phyloP scores from a whole-genome alignment of 37 sponge, comb jelly and placozoan genomes.

The Mnemiopsis leidyi region DNA sequence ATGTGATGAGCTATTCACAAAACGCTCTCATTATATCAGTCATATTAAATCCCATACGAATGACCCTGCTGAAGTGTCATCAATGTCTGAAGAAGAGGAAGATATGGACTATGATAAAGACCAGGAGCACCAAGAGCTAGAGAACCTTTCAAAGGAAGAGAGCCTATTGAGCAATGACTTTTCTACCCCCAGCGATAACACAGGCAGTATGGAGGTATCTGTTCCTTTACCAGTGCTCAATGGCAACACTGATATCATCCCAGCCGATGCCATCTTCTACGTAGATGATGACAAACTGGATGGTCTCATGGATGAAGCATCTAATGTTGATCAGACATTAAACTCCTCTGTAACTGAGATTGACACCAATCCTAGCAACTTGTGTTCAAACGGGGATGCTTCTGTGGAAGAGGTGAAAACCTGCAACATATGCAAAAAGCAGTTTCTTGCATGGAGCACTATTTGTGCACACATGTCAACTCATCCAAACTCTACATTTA shows the following conservation, averaged over 20 bases:
- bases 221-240: background rate
- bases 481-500: background rate
- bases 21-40: background rate
- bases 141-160: background rate
- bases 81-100: background rate
- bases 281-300: slow-evolving; percentile 47
- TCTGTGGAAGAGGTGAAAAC: background rate
- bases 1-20: background rate
- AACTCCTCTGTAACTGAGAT: background rate
- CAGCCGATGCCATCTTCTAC: slow-evolving; percentile 28
- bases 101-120: background rate
- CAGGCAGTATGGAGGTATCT: background rate
- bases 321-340: background rate
- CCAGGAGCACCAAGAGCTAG: background rate
- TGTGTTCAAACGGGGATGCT: background rate
- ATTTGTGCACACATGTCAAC: slow-evolving; percentile 33
- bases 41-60: slow-evolving; percentile 40
- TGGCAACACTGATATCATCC: background rate
- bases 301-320: background rate
- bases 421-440: slow-evolving; percentile 36
- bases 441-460: slow-evolving; percentile 20
- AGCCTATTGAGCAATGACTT: background rate
- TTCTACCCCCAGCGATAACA: background rate
- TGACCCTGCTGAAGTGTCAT: background rate
- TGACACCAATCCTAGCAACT: background rate